These are phyloP conservation scores for Sus scrofa DNA, from an alignment of 2,113 vertebrate species.

Conservation along the genomic window DNA sequence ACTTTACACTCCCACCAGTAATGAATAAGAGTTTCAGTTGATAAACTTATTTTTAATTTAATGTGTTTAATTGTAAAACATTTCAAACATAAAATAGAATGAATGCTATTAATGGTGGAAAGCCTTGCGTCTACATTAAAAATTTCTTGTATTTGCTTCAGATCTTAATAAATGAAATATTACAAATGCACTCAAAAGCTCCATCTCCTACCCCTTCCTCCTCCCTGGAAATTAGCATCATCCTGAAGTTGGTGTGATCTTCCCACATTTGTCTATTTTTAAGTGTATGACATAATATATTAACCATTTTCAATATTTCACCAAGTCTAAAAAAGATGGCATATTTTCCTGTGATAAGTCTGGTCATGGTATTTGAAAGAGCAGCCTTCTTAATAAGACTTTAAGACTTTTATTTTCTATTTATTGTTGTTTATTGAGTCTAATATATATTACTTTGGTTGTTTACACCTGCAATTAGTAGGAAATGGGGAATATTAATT, in stretches of 20 bases:
- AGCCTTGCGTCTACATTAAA: constrained; percentile 22
- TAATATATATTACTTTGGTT: constrained; percentile 35
- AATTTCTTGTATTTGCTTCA: constrained; percentile 60
- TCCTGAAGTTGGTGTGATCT: constrained; percentile 44
- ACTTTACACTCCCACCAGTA: constrained; percentile 11
- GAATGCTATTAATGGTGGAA: constrained; percentile 24
- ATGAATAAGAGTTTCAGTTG: constrained; percentile 29
- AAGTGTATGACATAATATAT: constrained; percentile 36
- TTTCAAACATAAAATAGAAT: constrained; percentile 49
- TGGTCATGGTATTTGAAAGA: not conserved
- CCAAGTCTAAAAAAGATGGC: constrained; percentile 46
- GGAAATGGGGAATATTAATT: not conserved
- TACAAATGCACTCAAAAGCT: not conserved
- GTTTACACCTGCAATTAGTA: not conserved
- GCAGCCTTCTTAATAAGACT: constrained; percentile 37
- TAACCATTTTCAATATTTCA: constrained; percentile 68
- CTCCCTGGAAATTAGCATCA: constrained; percentile 58
- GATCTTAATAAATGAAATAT: constrained; percentile 55
- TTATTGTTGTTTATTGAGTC: constrained; percentile 45
- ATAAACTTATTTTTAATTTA: constrained; percentile 45
- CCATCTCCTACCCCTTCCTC: constrained; percentile 26
- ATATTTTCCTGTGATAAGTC: constrained; percentile 46
- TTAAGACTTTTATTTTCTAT: constrained; percentile 35
- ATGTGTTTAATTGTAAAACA: constrained; percentile 50
- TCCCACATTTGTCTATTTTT: constrained; percentile 66